Evolutionary conservation across 2,113 vertebrate genomes (phyloP), one percentile per base, ranked within the genome.

Genomic region (Ardeotis arabs): DNA sequence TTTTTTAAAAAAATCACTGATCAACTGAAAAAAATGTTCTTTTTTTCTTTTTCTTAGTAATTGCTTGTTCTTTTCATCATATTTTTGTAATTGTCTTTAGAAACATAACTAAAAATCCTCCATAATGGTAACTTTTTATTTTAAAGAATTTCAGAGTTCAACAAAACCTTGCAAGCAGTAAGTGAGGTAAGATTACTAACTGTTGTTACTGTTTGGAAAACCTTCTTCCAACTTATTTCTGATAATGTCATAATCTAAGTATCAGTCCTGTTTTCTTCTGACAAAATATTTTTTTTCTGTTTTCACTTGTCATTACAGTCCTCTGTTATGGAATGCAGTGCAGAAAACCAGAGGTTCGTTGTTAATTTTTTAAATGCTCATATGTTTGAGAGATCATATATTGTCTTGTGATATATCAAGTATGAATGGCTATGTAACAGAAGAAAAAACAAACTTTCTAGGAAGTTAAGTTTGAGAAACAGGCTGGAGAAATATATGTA

Each of bases 131-230:
- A 79, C 49, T 45, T 84, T 93, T 90, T 72, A n/a, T 97, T 92
- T 97, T 97, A 94, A 94, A 98, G 98, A 50, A 90, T 97, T 96
- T 97, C 97, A 87, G 98, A 97, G 37, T 97, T 98, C 96, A 98
- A 98, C 92, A 97, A 96, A 97, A 98, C 97, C 28, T 95, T 98
- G 84, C 91, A 96, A 89, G 92, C 58, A 53, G 4, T 97, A 93
- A 98, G 97, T 81, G 96, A 98, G 98, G 98, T 98, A 98, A 97
- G 96, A 35, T 68, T 80, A 12, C 66, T 89, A 67, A 58, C 82
- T 87, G 58, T 67, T 96, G 4, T 86, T 94, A 58, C 21, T 94
- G 27, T 91, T 94, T 41, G 50, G 50, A 82, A 82, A 86, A 25
- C 14, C 7, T 66, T 50, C 62, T 93, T 87, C 16, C 45, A 50